Evolutionary conservation across 2,888 invertebrate species (phyloP), one percentile per base, ranked within the genome.

Genomic region (Rhabditoides inermis): DNA sequence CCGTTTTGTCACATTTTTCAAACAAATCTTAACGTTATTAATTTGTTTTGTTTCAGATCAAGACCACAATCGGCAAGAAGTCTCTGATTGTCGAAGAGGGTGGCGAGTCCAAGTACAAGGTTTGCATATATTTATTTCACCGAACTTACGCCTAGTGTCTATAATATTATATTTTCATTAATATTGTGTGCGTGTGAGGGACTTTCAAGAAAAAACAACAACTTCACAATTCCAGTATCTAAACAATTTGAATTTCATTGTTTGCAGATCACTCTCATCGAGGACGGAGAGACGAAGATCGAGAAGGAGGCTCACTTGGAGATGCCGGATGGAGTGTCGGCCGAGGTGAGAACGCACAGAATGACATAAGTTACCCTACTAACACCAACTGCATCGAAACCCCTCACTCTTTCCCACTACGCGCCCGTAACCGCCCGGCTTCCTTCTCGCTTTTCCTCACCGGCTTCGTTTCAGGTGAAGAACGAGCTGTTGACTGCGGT

Each of bases 271-370:
- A 67, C 65, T 46, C 51, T 67, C 30, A 63, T 67, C 53, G 74
- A 73, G 50, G 72, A 74, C 53, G 73, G 73, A 39, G 63, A 69
- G 49, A 70, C 69, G 36, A 68, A 69, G 44, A 68, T 69, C 51
- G 65, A 65, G 46, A 61, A 68, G 45, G 71, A 73, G 46, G 72
- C 73, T 0, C 62, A 55, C 40, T 58, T 74, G 46, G 63, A 65
- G 30, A 58, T 74, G 47, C 73, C 73, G 6, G 61, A 68, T 32
- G 69, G 68, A 39, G 18, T n/a, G 40, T 12, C 18, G n/a, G n/a
- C 15, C 22, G 18, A 26, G 20, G 12, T 25, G 2, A 22, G 15
- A 39, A 39, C 10, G 10, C 25, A 15, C 22, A 44, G 44, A 25
- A 12, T 44, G 27, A 25, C 12, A 15, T 25, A 12, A 15, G 27